Conservation (phyloP, 1,140 invertebrate species). For the Bombus superbus region DNA sequence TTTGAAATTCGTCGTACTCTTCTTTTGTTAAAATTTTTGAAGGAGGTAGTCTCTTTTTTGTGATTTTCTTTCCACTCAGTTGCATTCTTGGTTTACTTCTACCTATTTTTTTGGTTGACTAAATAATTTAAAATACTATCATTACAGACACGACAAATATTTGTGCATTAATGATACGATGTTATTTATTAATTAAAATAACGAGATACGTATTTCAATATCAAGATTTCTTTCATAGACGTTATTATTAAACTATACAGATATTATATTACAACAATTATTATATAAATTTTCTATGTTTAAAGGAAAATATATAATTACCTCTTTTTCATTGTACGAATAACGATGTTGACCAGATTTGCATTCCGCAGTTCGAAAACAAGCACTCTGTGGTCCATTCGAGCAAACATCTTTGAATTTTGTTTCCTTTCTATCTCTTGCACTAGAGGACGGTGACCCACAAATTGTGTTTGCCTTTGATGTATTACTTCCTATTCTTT, state of each 20-base stretch:
- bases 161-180: not conserved
- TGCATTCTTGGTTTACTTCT: not conserved
- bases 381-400: not conserved
- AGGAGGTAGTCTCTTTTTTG: constrained; percentile 47
- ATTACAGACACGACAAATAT: not conserved
- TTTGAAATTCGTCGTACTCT: constrained; percentile 73
- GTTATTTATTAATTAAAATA: not conserved
- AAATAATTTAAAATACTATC: not conserved
- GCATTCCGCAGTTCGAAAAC: not conserved
- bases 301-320: not conserved
- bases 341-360: not conserved
- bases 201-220: not conserved
- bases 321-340: constrained; percentile 44
- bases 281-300: not conserved
- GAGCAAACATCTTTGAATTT: constrained; percentile 11
- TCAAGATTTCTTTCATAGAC: too few species aligned
- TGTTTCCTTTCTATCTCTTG: not conserved
- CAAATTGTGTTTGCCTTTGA: not conserved
- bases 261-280: too few species aligned
- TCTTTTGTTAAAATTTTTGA: constrained; percentile 72
- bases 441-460: not conserved
- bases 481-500: not conserved
- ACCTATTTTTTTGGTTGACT: not conserved
- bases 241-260: too few species aligned
- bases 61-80: constrained; percentile 19